Evolutionary conservation across 2,888 invertebrate species (phyloP), one percentile per base, ranked within the genome.

Genomic region (Arrhopalites spinosus): DNA sequence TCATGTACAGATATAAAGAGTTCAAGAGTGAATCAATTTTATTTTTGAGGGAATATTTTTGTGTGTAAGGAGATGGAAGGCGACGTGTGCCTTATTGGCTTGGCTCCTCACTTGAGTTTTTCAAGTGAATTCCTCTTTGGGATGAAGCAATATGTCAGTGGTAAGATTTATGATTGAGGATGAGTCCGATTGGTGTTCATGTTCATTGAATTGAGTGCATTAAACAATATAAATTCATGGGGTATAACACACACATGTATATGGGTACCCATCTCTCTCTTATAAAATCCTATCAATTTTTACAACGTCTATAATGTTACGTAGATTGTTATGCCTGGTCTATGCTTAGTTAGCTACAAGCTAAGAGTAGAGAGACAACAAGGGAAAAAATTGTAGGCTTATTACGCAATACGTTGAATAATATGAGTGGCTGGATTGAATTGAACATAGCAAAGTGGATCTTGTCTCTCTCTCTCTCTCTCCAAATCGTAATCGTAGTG

Each of bases 81-180:
- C 66, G 66, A 66, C 66, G 66, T 66, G 45, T 43, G 66, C 36
- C 66, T 66, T 66, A 66, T 66, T 66, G 66, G 59, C 59, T 59
- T 25, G 59, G 25, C 27, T 5, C 5, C 11, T 36, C 36, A 36
- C 36, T 36, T 36, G 36, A 36, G 36, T 36, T 36, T n/a, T 11
- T 36, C 36, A 36, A 36, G 36, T 36, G 36, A 36, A 11, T 7
- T 11, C 36, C 36, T 3, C 3, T 11, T 7, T 36, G 36, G 11
- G 36, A 36, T 36, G 36, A 36, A 36, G 59, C 59, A 59, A 59
- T 25, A 59, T 59, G 59, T 59, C 25, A 25, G 50, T 36, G 36
- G 59, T 3, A 59, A 59, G 59, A 59, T 59, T 59, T 59, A 59
- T 59, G 59, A 56, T 56, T n/a, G 36, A 36, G 36, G 36, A n/a